phyloP scores from a whole-genome alignment of 2,888 invertebrate genomes.

The Lutraria lutraria region DNA sequence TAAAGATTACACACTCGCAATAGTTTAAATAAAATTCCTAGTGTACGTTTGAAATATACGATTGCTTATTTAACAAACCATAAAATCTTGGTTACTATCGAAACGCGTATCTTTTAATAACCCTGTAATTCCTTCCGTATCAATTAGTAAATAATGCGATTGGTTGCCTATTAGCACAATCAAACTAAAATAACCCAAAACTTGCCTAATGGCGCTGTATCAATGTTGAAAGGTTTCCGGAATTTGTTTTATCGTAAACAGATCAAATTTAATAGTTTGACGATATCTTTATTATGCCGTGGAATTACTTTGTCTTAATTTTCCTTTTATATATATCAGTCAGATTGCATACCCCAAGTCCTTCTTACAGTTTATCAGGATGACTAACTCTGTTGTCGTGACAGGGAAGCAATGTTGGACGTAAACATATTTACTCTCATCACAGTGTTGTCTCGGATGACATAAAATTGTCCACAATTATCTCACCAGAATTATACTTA shows the following conservation, averaged over 20 bases:
- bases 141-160: conserved; percentile 3
- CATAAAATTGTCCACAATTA: too few relatives aligned
- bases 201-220: not conserved
- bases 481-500: too few relatives aligned
- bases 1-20: conserved; percentile 2
- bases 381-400: not conserved
- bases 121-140: conserved; percentile 33
- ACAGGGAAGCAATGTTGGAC: not conserved
- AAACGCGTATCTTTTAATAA: conserved; percentile 42
- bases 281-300: not conserved
- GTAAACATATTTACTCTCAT: too few relatives aligned
- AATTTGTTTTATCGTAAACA: not conserved
- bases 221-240: not conserved
- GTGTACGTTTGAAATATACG: not conserved
- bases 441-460: too few relatives aligned
- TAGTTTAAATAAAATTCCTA: conserved; percentile 1
- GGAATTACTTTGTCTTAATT: conserved; percentile 2
- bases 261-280: conserved; percentile 1
- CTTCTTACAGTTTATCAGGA: not conserved
- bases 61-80: not conserved
- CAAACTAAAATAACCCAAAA: not conserved
- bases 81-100: conserved; percentile 39
- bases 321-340: not conserved
- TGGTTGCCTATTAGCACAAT: not conserved
- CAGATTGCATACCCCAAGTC: not conserved